These are phyloP conservation scores for Campaea margaritaria DNA, from an alignment of 2,888 invertebrate species.

Conservation along the genomic window DNA sequence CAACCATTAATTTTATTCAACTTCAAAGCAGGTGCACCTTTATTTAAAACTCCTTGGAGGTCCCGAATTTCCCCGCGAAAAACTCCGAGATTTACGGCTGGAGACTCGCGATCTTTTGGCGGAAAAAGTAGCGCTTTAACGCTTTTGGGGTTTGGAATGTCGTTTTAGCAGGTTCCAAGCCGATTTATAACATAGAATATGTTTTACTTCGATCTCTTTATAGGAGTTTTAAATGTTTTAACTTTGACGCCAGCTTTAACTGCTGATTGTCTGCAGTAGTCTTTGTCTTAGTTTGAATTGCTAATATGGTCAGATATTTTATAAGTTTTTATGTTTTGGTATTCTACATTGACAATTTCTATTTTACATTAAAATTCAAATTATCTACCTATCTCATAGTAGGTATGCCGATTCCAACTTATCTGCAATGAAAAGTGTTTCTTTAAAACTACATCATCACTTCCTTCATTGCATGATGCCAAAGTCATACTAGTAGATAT, in stretches of 20 bases:
- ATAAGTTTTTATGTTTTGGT: slow-evolving; percentile 25
- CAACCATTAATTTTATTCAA: slow-evolving; percentile 52
- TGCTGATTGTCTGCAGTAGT: slow-evolving; percentile 31
- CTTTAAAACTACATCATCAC: no score
- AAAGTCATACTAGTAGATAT: not conserved
- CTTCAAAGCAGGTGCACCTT: slow-evolving; percentile 59
- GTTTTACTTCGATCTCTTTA: slow-evolving; percentile 36
- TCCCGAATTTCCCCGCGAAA: slow-evolving; percentile 64
- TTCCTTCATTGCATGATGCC: not conserved
- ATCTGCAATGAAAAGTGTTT: no score
- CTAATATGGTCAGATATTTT: slow-evolving; percentile 1
- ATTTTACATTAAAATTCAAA: no score
- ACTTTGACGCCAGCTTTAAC: slow-evolving; percentile 33
- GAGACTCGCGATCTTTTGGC: slow-evolving; percentile 30
- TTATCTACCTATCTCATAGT: no score
- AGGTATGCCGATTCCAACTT: no score
- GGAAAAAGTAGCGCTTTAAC: slow-evolving; percentile 48
- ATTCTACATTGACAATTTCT: slow-evolving; percentile 1
- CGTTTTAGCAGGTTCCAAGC: slow-evolving; percentile 39
- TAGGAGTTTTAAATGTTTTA: slow-evolving; percentile 19
- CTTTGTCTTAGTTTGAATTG: slow-evolving; percentile 31
- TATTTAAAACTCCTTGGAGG: slow-evolving; percentile 54
- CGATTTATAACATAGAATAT: slow-evolving; percentile 36
- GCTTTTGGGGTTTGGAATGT: slow-evolving; percentile 51
- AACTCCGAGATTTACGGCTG: slow-evolving; percentile 73